Evolutionary conservation across 2,113 vertebrate species (phyloP).

Genomic region (cat (Felis catus)): DNA sequence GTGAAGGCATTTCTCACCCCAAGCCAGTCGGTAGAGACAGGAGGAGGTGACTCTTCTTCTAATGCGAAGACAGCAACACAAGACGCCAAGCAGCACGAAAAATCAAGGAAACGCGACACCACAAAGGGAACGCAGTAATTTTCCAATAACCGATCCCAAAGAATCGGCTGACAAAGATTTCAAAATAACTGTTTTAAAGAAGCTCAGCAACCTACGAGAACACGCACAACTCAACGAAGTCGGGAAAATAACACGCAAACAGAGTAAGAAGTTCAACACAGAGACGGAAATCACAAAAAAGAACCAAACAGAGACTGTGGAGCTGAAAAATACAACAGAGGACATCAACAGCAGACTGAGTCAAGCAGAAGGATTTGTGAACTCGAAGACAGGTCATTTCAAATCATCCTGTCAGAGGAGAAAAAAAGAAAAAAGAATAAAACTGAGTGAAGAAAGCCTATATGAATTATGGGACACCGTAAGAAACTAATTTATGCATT

Average conservation of each 20-base stretch:
- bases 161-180: background rate
- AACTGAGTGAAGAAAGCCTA: background rate
- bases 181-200: background rate
- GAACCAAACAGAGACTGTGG: background rate
- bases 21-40: background rate
- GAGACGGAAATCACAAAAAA: background rate
- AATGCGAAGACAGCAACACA: background rate
- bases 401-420: background rate
- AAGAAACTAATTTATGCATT: background rate
- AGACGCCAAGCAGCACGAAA: background rate
- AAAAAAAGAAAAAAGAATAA: background rate
- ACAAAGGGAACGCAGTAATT: background rate
- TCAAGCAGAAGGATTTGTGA: background rate
- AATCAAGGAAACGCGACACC: background rate
- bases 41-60: background rate
- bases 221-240: rapidly evolving
- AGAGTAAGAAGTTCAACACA: background rate
- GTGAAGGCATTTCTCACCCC: background rate
- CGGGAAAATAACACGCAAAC: background rate
- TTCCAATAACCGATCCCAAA: background rate
- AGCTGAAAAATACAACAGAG: background rate
- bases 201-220: background rate
- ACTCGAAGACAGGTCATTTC: no score
- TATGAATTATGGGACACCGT: background rate
- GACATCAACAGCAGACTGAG: background rate